A percentile compares a stretch with the other conserved stretches of the same genome.
These are phyloP conservation scores for Pogonus chalceus DNA, from an alignment of 1,140 invertebrate genomes.

Conservation along the genomic window DNA sequence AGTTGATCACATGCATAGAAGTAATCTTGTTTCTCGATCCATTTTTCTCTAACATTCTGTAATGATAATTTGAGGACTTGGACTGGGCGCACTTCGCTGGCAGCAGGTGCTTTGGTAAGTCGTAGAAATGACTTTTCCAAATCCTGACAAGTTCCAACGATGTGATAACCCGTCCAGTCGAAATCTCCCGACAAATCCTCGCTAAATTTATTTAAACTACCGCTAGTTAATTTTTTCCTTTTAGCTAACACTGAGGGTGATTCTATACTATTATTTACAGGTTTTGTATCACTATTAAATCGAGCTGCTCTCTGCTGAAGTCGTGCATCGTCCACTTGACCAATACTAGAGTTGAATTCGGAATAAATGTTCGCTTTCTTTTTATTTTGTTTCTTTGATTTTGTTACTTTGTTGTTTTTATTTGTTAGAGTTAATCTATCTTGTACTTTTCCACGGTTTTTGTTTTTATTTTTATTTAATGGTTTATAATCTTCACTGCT, in stretches of 20 bases:
- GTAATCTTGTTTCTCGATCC: slow-evolving; percentile 85
- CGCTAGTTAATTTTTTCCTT: slow-evolving; percentile 29
- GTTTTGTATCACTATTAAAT: slow-evolving; percentile 43
- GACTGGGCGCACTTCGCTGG: slow-evolving; percentile 81
- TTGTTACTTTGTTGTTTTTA: slow-evolving; percentile 15
- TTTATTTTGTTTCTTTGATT: slow-evolving; percentile 43
- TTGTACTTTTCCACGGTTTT: slow-evolving; percentile 27
- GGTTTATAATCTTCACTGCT: slow-evolving; percentile 35
- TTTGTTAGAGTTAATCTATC: slow-evolving; percentile 27
- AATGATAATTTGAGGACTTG: slow-evolving; percentile 76
- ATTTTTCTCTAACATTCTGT: slow-evolving; percentile 80
- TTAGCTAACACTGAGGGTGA: slow-evolving; percentile 34
- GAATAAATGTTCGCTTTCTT: slow-evolving; percentile 56
- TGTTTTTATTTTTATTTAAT: slow-evolving; percentile 40
- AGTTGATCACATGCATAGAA: slow-evolving; percentile 95
- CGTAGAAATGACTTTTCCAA: slow-evolving; percentile 92
- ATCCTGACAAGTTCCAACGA: slow-evolving; percentile 86
- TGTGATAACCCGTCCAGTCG: slow-evolving; percentile 74
- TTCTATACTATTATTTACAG: slow-evolving; percentile 12
- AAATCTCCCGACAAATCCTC: slow-evolving; percentile 54
- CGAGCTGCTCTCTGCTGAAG: slow-evolving; percentile 78
- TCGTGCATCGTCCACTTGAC: slow-evolving; percentile 56
- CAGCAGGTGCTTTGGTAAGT: slow-evolving; percentile 89
- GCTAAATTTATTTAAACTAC: slow-evolving; percentile 39
- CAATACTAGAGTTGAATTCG: slow-evolving; percentile 50